Conservation (phyloP, 2,797 vertebrate species). For the Smutsia gigantea region DNA sequence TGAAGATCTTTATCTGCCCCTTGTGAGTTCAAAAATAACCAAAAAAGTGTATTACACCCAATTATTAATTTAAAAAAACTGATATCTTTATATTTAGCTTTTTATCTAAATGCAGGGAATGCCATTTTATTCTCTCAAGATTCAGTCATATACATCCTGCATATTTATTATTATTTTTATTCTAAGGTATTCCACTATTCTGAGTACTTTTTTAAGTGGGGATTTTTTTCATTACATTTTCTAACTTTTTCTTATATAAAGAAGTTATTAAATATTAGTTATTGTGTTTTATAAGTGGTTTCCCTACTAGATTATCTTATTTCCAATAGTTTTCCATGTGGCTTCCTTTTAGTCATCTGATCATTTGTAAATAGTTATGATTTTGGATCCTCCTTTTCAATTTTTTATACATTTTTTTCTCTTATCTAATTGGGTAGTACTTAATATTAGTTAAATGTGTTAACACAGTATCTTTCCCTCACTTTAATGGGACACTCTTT, state of each 20-base stretch:
- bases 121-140: background rate
- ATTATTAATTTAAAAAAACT: background rate
- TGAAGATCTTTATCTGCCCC: slow-evolving; percentile 28
- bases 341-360: background rate
- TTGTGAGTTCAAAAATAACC: background rate
- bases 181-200: slow-evolving; percentile 6
- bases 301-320: background rate
- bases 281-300: background rate
- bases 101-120: background rate
- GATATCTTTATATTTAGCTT: slow-evolving; percentile 25
- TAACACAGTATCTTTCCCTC: background rate
- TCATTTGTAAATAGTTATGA: background rate
- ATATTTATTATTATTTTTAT: slow-evolving; percentile 1
- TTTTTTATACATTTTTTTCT: background rate
- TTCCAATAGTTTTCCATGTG: background rate
- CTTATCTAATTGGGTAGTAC: background rate
- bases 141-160: background rate
- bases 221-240: slow-evolving; percentile 8
- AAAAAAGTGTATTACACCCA: background rate
- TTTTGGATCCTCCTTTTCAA: background rate
- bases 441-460: background rate
- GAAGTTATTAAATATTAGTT: background rate
- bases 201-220: background rate
- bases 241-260: background rate
- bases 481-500: background rate